phyloP scores from a whole-genome alignment of 2,888 invertebrate species.

The Acheta domesticus region DNA sequence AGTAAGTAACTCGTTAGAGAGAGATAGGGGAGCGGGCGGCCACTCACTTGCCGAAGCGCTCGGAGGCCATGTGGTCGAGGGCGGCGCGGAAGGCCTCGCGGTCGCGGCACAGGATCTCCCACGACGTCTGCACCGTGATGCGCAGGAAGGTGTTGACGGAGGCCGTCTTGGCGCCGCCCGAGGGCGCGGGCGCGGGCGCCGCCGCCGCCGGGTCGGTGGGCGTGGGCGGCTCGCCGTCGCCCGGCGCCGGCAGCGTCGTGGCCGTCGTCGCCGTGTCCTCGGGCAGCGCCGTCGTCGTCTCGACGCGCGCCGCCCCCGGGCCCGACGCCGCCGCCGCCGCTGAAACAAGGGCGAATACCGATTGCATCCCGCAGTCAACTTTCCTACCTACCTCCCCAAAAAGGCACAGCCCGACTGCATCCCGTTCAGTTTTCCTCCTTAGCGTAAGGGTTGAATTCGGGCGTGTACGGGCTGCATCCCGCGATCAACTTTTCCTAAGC shows the following conservation, averaged over 20 bases:
- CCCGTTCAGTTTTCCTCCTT: no score
- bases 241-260: not conserved
- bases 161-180: slow-evolving; percentile 23
- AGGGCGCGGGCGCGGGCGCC: slow-evolving; percentile 19
- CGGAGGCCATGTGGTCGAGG: slow-evolving; percentile 25
- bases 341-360: no score
- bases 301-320: not conserved
- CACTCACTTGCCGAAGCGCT: slow-evolving; percentile 26
- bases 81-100: slow-evolving; percentile 28
- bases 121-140: slow-evolving; percentile 7
- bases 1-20: no score
- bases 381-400: no score
- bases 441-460: no score
- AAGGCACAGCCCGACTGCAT: no score
- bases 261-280: slow-evolving; percentile 18
- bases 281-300: slow-evolving; percentile 21
- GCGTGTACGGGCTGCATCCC: no score
- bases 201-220: not conserved
- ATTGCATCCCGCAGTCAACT: no score
- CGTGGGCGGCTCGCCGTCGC: slow-evolving; percentile 9
- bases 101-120: slow-evolving; percentile 26
- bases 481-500: no score
- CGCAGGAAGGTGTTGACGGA: slow-evolving; percentile 9
- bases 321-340: no score
- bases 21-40: no score